Percentiles rank a stretch among this genome's conserved stretches.
Conservation (phyloP, 2,797 vertebrate species). For the Halcyon smyrnensis region DNA sequence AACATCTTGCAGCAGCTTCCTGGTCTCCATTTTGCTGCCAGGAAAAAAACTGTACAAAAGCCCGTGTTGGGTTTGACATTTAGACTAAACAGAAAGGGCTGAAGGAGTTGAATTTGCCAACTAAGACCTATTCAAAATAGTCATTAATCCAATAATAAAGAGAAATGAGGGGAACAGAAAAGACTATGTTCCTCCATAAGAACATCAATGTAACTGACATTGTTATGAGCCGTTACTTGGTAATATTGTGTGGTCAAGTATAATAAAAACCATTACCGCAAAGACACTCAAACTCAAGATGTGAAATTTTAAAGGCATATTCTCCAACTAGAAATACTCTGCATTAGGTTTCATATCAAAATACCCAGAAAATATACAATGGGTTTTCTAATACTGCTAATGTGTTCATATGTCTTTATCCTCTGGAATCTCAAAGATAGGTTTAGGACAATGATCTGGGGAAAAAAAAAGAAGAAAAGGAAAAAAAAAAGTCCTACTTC, state of each 20-base stretch:
- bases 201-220: not conserved
- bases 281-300: not conserved
- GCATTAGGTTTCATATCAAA: not conserved
- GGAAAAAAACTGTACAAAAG: not conserved
- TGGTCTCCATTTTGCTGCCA: not conserved
- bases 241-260: not conserved
- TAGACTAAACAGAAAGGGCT: not conserved
- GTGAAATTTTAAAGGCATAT: not conserved
- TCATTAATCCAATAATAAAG: slow-evolving; percentile 10
- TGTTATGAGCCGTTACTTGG: not conserved
- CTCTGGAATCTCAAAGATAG: not conserved
- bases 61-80: slow-evolving; percentile 22
- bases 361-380: not conserved
- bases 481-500: not conserved
- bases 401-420: not conserved
- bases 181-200: not conserved
- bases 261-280: not conserved
- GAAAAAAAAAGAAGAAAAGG: not conserved
- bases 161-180: not conserved
- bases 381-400: not conserved
- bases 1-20: slow-evolving; percentile 3
- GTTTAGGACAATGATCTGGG: not conserved
- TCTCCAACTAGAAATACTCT: not conserved
- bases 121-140: slow-evolving; percentile 24
- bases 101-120: slow-evolving; percentile 23